Conservation (phyloP, 2,888 invertebrate species). For the Thereva unica region DNA sequence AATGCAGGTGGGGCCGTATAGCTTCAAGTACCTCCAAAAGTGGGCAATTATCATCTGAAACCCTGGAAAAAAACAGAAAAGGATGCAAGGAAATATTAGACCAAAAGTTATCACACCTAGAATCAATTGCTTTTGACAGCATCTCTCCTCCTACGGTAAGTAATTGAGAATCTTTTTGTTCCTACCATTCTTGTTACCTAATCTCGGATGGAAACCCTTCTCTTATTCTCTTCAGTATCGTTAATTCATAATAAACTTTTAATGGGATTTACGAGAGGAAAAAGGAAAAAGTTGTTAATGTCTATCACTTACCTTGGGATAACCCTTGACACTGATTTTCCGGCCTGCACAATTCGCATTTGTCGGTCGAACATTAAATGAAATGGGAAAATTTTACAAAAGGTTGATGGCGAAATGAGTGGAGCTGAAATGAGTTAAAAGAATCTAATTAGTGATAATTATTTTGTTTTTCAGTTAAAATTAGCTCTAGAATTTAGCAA, state of each 20-base stretch:
- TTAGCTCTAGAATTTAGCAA: no score
- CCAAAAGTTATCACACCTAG: neutral
- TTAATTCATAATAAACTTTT: no score
- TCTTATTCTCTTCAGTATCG: no score
- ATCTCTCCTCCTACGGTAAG: neutral
- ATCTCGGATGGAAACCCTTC: no score
- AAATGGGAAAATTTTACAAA: conserved; percentile 94
- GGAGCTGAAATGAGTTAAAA: conserved; percentile 66
- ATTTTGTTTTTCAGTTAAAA: no score
- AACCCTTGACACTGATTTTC: conserved; percentile 83
- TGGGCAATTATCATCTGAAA: conserved; percentile 66
- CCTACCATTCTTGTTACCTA: no score
- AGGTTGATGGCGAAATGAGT: conserved; percentile 88
- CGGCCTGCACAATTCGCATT: conserved; percentile 86
- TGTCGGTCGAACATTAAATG: conserved; percentile 93
- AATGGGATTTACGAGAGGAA: no score
- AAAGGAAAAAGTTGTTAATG: neutral
- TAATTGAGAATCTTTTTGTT: no score
- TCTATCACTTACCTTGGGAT: conserved; percentile 65
- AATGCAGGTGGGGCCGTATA: conserved; percentile 87
- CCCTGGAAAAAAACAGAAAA: conserved; percentile 46
- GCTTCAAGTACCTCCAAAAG: conserved; percentile 83
- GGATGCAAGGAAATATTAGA: conserved; percentile 8
- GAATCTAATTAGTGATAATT: no score
- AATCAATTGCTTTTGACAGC: no score